Evolutionary conservation across 2,888 invertebrate species (phyloP), one percentile per base, ranked within the genome.

Genomic region (Yponomeuta plumbellus): DNA sequence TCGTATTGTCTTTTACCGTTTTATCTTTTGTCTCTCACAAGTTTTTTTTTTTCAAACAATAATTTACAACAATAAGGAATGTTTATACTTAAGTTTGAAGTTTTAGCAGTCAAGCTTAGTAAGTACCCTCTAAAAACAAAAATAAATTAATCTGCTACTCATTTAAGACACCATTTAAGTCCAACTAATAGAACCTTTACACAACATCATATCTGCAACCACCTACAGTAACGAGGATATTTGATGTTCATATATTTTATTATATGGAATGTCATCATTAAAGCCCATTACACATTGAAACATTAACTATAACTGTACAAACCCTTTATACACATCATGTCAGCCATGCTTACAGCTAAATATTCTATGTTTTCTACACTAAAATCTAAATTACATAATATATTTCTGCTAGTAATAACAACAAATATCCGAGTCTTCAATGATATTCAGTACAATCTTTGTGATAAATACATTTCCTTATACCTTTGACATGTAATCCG

Each of bases 401-500:
- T 79, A 78, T 80, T 80, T 81, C 76, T 80, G 73, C 79, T 84
- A 85, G 75, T 78, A 74, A 76, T 77, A 81, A 83, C 81, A 85
- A 83, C 81, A 81, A 78, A 80, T 80, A 81, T 80, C 71, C 81
- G 76, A 80, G 73, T 79, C 73, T 77, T 76, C 74, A 73, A 56
- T 67, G 21, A 61, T 71, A 74, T 75, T 79, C 76, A 78, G 80
- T 80, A 80, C 76, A 59, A 57, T 57, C 26, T 58, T 59, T 59
- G 34, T 59, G n/a, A 61, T 39, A 76, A 73, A 76, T 73, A 75
- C 76, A 75, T 74, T 75, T 34, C 34, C 34, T 77, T 74, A 77
- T 76, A 78, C 78, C 78, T 78, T 80, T 86, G 85, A 84, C 78
- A 83, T 85, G 77, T 81, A 76, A 78, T 82, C 78, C 82, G 82